Evolutionary conservation across 2,797 vertebrate genomes (phyloP), one percentile per base, ranked within the genome.

Genomic region (Chiroxiphia lanceolata): DNA sequence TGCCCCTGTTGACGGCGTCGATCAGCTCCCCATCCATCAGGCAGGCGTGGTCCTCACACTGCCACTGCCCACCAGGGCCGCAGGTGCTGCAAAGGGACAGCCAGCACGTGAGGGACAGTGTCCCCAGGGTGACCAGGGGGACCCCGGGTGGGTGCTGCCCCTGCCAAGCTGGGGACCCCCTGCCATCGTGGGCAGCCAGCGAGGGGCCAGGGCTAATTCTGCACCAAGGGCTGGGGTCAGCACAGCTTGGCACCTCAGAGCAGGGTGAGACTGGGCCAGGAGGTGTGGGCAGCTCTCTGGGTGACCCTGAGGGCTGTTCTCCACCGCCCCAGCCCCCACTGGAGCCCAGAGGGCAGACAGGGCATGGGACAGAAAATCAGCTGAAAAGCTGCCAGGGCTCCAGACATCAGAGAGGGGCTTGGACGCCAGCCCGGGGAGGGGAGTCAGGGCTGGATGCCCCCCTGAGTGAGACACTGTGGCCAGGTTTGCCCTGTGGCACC

Each of bases 11-110:
- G 96, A 99, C 34, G 8, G 98, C 95, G 1, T 98, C 96, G 54
- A 99, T 99, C 91, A 98, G 97, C 76, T 99, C 98, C 9, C 80
- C 54, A 1, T 99, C 99, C 70, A 99, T 98, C 76, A 99, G 98
- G 93, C 99, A 99, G 40, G 98, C 97, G 3, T 98, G 96, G 95
- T 99, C 98, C 97, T 99, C 99, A 68, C 99, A 99, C 31, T 98
- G 98, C 99, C 99, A 99, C 72, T 95, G 98, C 17, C 99, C 98
- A 0, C 96, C 87, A 2, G 97, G 94, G 56, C 97, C 94, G 74
- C 99, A 99, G 29, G 99, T 99, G 90, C 99, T 99, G 93, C 33
- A 22, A 79, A 81, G 48, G 48, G n/a, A 85, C n/a, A 33, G 12
- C 2, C 34, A 44, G 50, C 15, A 3, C 3, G 11, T 1, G 54